Evolutionary conservation across 1,140 invertebrate species (phyloP), one percentile per base, ranked within the genome.

Genomic region (Sarcophaga peregrina): DNA sequence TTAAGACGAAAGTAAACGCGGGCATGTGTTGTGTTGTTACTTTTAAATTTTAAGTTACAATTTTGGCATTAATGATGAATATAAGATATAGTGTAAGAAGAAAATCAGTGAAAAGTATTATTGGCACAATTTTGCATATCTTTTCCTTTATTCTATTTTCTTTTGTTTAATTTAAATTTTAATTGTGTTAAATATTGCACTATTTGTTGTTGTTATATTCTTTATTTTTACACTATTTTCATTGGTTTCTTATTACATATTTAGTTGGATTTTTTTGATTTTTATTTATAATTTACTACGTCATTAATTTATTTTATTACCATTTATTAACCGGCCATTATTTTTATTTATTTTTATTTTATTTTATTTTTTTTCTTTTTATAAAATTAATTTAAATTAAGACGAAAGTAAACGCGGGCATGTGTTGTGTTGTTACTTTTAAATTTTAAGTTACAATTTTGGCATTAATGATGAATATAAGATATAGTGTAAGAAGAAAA

Each of bases 251-350:
- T 10, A 72, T 72, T 72, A n/a, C n/a, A n/a, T n/a, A 9, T 72
- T 25, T 20, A 20, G 3, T 25, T 72, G 20, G 37, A 72, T 72
- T 17, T 25, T 72, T 20, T 72, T 76, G 73, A 47, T 75, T 6
- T 45, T 78, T 78, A 50, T 78, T 78, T 50, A 47, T 50, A 50
- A n/a, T 76, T 76, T 75, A 3, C 13, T 37, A 37, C 45, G 15
- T 75, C 47, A 46, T 15, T 47, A 15, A 46, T 75, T 17, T 11
- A 47, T 76, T 76, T 76, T 78, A 78, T 78, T 78, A 20, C 47
- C 75, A 78, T 78, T 78, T 20, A 78, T 48, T 50, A 17, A 78
- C 75, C 75, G 75, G 75, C 75, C 75, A n/a, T 78, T 50, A 50
- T 50, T 78, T 62, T 68, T n/a, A n/a, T 68, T 68, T 68, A 20